A percentile compares a stretch with the other conserved stretches of the same genome.
phyloP scores from a whole-genome alignment of 2,797 vertebrate genomes.

The Onychomys torridus region DNA sequence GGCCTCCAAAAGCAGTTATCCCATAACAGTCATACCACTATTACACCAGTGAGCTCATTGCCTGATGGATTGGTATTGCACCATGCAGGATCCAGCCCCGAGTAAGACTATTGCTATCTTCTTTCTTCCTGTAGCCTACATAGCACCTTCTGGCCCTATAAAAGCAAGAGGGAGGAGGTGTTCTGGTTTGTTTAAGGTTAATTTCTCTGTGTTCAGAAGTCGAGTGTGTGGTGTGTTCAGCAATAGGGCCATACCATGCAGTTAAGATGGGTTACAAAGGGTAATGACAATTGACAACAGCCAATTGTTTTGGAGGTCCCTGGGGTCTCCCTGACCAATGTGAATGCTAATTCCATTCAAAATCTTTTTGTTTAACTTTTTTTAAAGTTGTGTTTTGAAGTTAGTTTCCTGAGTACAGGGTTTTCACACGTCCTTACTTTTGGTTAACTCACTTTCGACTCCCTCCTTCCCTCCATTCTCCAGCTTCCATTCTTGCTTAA shows the following conservation, averaged over 20 bases:
- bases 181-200: neutral
- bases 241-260: neutral
- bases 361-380: neutral
- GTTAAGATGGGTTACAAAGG: neutral
- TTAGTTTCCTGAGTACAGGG: neutral
- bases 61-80: neutral
- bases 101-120: neutral
- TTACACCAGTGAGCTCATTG: too few relatives aligned
- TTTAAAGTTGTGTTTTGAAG: neutral
- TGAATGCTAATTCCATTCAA: neutral
- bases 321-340: neutral
- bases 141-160: neutral
- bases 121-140: neutral
- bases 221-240: neutral
- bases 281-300: neutral
- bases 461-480: neutral
- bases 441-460: neutral
- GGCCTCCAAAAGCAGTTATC: neutral
- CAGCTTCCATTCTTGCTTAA: neutral
- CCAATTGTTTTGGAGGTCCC: neutral
- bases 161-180: neutral
- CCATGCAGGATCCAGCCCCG: neutral
- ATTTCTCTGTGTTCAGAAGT: neutral
- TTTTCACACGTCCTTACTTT: neutral
- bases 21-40: neutral